These are phyloP conservation scores for Tauraco erythrolophus DNA, from an alignment of 2,113 vertebrate species.

Conservation along the genomic window DNA sequence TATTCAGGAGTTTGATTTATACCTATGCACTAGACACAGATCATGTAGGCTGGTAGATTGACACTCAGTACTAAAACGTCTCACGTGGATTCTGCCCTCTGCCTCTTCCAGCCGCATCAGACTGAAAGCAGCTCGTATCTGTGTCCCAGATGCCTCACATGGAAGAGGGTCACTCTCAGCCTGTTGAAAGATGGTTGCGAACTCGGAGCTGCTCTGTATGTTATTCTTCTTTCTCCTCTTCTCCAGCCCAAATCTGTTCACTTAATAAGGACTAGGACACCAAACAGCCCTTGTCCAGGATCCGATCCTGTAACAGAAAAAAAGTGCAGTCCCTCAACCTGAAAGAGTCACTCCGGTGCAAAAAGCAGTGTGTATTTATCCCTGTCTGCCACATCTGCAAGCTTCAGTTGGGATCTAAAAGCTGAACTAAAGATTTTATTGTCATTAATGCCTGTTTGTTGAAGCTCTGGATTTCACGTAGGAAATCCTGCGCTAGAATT, in stretches of 20 bases:
- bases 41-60: background rate
- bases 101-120: background rate
- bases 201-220: background rate
- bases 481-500: slow-evolving; percentile 21
- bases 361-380: background rate
- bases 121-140: background rate
- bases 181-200: background rate
- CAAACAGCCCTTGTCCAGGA: background rate
- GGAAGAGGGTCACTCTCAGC: background rate
- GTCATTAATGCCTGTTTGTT: slow-evolving; percentile 2
- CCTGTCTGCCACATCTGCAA: background rate
- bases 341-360: background rate
- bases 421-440: background rate
- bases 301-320: background rate
- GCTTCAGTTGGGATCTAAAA: slow-evolving; percentile 29
- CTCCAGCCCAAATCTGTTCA: background rate
- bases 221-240: background rate
- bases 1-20: slow-evolving; percentile 37
- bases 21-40: background rate
- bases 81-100: background rate
- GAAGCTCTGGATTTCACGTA: background rate
- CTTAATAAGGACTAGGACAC: background rate
- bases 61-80: background rate
- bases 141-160: slow-evolving; percentile 17
- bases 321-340: background rate